phyloP scores from a whole-genome alignment of 2,113 vertebrate genomes.

The Bungarus multicinctus region DNA sequence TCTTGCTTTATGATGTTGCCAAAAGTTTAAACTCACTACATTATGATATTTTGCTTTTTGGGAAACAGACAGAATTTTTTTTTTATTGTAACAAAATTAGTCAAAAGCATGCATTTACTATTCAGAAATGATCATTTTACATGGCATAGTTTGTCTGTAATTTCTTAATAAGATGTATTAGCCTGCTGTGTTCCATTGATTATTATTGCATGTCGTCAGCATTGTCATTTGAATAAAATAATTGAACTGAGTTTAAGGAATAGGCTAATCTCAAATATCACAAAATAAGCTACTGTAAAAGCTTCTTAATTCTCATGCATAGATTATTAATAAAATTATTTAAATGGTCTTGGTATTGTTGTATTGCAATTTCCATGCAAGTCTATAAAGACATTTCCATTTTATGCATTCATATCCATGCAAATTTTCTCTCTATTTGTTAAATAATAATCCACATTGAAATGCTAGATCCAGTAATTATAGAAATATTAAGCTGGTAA shows the following conservation, averaged over 20 bases:
- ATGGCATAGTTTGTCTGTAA: neutral
- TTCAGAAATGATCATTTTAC: slow-evolving; percentile 40
- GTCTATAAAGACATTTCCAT: slow-evolving; percentile 4
- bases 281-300: slow-evolving; percentile 2
- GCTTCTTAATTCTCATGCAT: neutral
- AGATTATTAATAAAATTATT: slow-evolving; percentile 12
- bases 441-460: slow-evolving; percentile 8
- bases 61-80: slow-evolving; percentile 42
- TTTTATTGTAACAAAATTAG: slow-evolving; percentile 41
- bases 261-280: neutral
- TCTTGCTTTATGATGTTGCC: slow-evolving; percentile 54
- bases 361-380: slow-evolving; percentile 3
- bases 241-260: neutral
- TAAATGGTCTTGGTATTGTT: neutral
- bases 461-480: neutral
- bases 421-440: neutral
- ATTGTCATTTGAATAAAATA: neutral
- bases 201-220: neutral
- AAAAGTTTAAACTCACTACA: slow-evolving; percentile 30
- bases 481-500: slow-evolving; percentile 24
- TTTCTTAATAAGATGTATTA: neutral
- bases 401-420: slow-evolving; percentile 10
- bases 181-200: neutral
- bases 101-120: slow-evolving; percentile 26
- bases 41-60: slow-evolving; percentile 32